Conservation (phyloP, 2,797 vertebrate species). For the Graptemys geographica region DNA sequence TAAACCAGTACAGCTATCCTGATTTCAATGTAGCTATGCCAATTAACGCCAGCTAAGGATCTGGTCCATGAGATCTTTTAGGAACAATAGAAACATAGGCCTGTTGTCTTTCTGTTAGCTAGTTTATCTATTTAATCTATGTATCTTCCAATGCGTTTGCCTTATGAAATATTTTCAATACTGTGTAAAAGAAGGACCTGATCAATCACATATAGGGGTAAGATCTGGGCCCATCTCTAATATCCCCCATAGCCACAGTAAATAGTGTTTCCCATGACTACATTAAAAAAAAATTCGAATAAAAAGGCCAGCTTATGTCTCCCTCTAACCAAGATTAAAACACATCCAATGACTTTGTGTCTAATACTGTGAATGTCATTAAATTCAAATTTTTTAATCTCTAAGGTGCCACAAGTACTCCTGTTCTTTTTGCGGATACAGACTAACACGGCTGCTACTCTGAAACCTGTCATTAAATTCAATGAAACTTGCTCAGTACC, state of each 20-base stretch:
- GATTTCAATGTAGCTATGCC: neutral
- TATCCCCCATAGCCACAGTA: constrained; percentile 11
- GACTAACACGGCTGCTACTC: too few species aligned
- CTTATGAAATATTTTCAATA: accelerated
- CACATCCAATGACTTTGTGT: constrained; percentile 21
- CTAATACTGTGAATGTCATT: constrained; percentile 69
- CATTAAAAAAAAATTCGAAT: constrained; percentile 58
- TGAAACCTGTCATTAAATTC: constrained; percentile 66
- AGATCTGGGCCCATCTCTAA: constrained; percentile 56
- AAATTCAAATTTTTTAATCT: constrained; percentile 48
- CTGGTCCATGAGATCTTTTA: neutral
- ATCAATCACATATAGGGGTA: accelerated
- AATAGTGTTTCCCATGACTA: neutral
- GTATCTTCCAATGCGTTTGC: neutral
- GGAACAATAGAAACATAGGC: neutral
- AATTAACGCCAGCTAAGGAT: neutral
- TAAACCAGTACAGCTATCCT: neutral
- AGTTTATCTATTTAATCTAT: neutral
- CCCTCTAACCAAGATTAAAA: constrained; percentile 44
- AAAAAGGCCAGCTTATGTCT: constrained; percentile 42
- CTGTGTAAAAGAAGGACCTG: constrained; percentile 2
- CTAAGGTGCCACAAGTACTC: too few species aligned
- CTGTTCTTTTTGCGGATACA: too few species aligned
- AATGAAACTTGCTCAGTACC: constrained; percentile 53
- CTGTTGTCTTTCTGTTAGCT: constrained; percentile 3